Evolutionary conservation across 2,113 vertebrate species (phyloP), one percentile per base, ranked within the genome.

Genomic region (Lasiurus cinereus): DNA sequence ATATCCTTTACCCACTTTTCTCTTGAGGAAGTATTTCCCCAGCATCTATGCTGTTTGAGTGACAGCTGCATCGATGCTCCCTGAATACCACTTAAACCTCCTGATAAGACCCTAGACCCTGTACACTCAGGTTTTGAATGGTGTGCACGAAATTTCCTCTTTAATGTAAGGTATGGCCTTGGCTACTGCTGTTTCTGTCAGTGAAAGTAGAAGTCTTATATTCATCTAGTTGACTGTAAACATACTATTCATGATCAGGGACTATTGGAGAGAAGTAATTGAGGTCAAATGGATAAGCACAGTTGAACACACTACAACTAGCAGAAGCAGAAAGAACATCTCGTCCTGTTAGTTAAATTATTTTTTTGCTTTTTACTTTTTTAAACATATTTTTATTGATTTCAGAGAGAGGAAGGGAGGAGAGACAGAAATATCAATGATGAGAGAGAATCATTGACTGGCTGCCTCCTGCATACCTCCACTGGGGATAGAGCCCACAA

Each of bases 311-410:
- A 39, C 19, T 18, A 15, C 27, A 90, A 74, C 89, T 62, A 69
- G 88, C 78, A 90, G 76, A 50, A 96, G 90, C 70, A 92, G 74
- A 93, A 66, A 94, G 94, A 43, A 43, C 91, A 27, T 92, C 69
- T 96, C 97, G 94, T 98, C 79, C 64, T 97, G 67, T 33, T 76
- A 85, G 64, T 87, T 91, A 86, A 50, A 36, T 96, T 73, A 67
- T 93, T 39, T 31, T 50, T n/a, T 33, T 19, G 90, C 39, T n/a
- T 90, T 97, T n/a, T 96, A 94, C 94, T 89, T 66, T 95, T 59
- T 59, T 11, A 11, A 59, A 59, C 24, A 59, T 27, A 27, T 59
- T 59, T 59, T 59, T 24, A 59, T 27, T 59, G 56, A 59, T 59
- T 59, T 59, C 56, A 59, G 22, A 59, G 22, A 59, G 56, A 59